Evolutionary conservation across 2,888 invertebrate species (phyloP).

Genomic region (Drosophila borborema): DNA sequence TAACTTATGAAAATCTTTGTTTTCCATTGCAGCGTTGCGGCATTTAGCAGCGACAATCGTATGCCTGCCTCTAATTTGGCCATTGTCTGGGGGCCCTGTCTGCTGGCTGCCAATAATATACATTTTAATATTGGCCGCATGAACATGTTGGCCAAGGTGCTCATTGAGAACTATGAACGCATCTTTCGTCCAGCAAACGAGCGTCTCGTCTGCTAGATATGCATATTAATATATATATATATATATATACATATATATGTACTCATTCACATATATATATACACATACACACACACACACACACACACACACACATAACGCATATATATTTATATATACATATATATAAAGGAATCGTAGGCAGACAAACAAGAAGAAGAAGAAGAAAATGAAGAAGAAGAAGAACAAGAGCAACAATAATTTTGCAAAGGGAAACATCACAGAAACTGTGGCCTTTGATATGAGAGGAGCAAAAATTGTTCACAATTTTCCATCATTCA

Average conservation of each 20-base stretch:
- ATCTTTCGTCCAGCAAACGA: slow-evolving; percentile 83
- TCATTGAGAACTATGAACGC: slow-evolving; percentile 84
- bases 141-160: slow-evolving; percentile 84
- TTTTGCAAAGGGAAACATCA: slow-evolving; percentile 16
- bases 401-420: neutral
- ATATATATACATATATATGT: neutral
- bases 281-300: neutral
- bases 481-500: slow-evolving; percentile 15
- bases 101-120: slow-evolving; percentile 82
- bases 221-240: neutral
- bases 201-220: slow-evolving; percentile 80
- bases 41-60: slow-evolving; percentile 82
- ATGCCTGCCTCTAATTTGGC: slow-evolving; percentile 85
- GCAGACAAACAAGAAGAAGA: neutral
- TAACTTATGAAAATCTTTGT: neutral
- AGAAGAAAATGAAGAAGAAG: neutral
- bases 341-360: neutral
- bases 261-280: neutral
- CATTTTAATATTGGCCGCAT: slow-evolving; percentile 83
- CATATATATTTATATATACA: neutral
- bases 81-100: slow-evolving; percentile 85
- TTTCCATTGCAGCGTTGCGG: slow-evolving; percentile 80
- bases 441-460: slow-evolving; percentile 10
- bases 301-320: too few relatives aligned
- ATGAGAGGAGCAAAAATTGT: slow-evolving; percentile 5